Conservation (phyloP, 1,140 invertebrate species). For the Sarcophaga bullata region DNA sequence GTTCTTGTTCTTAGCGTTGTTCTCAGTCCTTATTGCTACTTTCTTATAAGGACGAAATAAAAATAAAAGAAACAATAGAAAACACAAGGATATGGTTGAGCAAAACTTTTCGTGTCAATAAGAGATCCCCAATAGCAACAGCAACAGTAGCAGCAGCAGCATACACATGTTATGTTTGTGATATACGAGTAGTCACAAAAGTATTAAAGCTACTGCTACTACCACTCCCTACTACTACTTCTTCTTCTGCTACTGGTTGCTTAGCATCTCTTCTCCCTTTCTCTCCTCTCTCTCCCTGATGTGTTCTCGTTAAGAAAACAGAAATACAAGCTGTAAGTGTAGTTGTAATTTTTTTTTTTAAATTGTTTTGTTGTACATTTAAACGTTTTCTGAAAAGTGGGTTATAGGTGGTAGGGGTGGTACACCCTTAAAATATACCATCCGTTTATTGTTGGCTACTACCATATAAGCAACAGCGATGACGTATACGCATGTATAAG, state of each 20-base stretch:
- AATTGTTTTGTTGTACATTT: conserved; percentile 15
- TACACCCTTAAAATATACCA: too few relatives aligned
- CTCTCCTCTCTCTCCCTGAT: too few relatives aligned
- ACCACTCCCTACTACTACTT: too few relatives aligned
- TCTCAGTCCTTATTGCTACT: background rate
- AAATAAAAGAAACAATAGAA: background rate
- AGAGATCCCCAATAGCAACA: background rate
- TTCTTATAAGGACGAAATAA: background rate
- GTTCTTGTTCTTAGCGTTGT: background rate
- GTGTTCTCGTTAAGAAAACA: background rate
- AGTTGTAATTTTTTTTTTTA: background rate
- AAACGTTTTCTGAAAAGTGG: background rate
- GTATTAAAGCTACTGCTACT: too few relatives aligned
- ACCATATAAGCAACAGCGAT: conserved; percentile 3
- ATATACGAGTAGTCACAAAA: too few relatives aligned
- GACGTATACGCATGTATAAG: background rate
- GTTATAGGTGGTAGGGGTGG: too few relatives aligned
- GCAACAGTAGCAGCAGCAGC: background rate
- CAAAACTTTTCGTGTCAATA: background rate
- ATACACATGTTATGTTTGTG: background rate
- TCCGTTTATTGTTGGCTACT: too few relatives aligned
- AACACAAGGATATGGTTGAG: conserved; percentile 8
- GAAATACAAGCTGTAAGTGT: background rate
- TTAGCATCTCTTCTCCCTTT: too few relatives aligned
- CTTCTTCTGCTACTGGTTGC: background rate